Evolutionary conservation across 1,140 invertebrate genomes (phyloP).

Genomic region (Hyles vespertilio): DNA sequence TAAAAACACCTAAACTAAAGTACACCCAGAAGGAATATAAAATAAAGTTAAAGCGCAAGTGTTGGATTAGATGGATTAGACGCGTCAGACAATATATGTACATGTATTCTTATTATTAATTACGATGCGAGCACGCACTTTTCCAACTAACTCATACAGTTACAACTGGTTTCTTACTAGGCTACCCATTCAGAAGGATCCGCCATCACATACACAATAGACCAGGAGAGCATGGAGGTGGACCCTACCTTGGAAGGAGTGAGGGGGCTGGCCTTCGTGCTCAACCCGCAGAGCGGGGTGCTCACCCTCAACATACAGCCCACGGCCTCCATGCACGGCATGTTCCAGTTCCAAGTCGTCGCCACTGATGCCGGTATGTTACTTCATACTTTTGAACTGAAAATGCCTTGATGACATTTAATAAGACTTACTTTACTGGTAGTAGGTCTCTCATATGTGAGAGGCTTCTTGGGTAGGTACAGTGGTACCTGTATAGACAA

Average conservation of each 20-base stretch:
- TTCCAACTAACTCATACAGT: too few species aligned
- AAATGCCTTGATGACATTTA: not conserved
- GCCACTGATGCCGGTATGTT: constrained; percentile 69
- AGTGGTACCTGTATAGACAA: too few species aligned
- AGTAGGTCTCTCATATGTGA: too few species aligned
- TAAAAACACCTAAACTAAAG: too few species aligned
- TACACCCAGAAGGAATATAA: too few species aligned
- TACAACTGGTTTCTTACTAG: constrained; percentile 15
- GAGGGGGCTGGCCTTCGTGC: constrained; percentile 52
- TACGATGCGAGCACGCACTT: too few species aligned
- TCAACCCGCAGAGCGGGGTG: constrained; percentile 55
- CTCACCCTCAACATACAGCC: constrained; percentile 70
- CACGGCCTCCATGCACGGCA: constrained; percentile 72
- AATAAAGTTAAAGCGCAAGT: too few species aligned
- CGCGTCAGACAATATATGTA: too few species aligned
- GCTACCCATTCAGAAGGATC: constrained; percentile 73
- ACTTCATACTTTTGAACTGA: not conserved
- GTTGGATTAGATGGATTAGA: too few species aligned
- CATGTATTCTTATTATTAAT: too few species aligned
- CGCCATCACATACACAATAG: constrained; percentile 61
- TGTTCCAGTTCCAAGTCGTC: constrained; percentile 74
- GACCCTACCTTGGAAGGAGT: constrained; percentile 51
- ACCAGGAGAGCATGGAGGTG: constrained; percentile 46
- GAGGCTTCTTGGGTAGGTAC: too few species aligned
- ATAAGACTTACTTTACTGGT: too few species aligned